Base-by-base conservation (phyloP, 2,888 invertebrate species). In the Cetonia aurata region DNA sequence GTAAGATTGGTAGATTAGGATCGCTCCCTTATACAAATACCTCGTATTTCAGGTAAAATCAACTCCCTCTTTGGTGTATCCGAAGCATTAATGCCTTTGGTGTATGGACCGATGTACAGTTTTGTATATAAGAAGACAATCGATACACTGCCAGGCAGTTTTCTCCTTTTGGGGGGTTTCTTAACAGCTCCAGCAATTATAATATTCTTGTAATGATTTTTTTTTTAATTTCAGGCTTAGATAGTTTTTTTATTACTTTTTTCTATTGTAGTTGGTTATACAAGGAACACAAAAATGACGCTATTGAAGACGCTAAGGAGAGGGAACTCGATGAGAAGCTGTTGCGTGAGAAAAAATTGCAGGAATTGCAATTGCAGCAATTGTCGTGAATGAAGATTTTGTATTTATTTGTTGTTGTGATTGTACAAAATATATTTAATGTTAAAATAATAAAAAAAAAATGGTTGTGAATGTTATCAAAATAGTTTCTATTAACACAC, bases 21-120 rank as follows among this genome's bases (percentile, higher is more conserved):
- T 37, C 8, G 1, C 37, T 37, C 13, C 12, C 10, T 10, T 12
- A 8, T 37, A 9, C 6, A 9, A 37, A 6, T 37, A 8, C 37
- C 8, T 37, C 37, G 37, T 37, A 13, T 67, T 67, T 57, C 66
- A 81, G 88, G 87, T 19, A 88, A 88, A 83, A 86, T 88, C 57
- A 82, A 82, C 71, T 82, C 83, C 1, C 70, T 83, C 8, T 80
- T 82, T 72, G 82, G 82, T 9, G 79, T 83, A 0, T 80, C 79
- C 25, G 82, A 83, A 70, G 80, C 82, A 0, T 67, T 82, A 6
- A 79, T 82, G 74, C 82, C 81, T 12, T 74, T 81, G 12, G 72
- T 82, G 1, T 83, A 81, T 69, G 80, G 80, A 1, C 81, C 83
- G 10, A 78, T 83, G 77, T 83, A 82, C 72, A 80, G 81, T 53